Evolutionary conservation across 2,113 vertebrate species (phyloP).

Genomic region (Muscicapa adusta): DNA sequence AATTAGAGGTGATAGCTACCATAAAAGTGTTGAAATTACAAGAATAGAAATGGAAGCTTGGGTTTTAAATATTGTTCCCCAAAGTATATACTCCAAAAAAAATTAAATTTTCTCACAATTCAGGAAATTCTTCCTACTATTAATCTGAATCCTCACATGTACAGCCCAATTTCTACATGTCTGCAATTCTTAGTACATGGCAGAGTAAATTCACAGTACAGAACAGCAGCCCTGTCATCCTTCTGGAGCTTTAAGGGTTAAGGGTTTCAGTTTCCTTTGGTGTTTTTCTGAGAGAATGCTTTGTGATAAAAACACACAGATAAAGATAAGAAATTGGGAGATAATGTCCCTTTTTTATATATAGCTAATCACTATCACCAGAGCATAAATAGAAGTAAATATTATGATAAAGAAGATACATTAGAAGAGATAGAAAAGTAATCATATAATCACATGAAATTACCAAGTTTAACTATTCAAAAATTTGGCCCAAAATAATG

Average conservation of each 20-base stretch:
- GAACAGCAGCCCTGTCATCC: neutral
- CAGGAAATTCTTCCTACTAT: neutral
- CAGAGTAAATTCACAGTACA: neutral
- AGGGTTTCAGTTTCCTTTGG: neutral
- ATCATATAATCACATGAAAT: neutral
- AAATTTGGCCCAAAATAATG: neutral
- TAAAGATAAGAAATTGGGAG: neutral
- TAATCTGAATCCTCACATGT: neutral
- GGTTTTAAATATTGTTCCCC: neutral
- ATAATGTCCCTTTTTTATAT: neutral
- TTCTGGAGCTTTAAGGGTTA: neutral
- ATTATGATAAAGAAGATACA: neutral
- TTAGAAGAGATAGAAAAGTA: neutral
- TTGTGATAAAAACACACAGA: neutral
- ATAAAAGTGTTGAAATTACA: neutral
- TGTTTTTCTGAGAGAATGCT: neutral
- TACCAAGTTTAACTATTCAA: neutral
- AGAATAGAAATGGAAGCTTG: neutral
- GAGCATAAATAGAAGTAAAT: neutral
- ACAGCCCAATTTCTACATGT: neutral
- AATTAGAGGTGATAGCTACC: constrained; percentile 10
- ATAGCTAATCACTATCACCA: neutral
- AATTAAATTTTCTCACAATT: neutral
- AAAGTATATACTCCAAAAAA: neutral
- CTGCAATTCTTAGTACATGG: neutral